Percentiles rank a stretch among this genome's conserved stretches.
Evolutionary conservation across 2,797 vertebrate genomes (phyloP).

Genomic region (Tympanoctomys barrerae): DNA sequence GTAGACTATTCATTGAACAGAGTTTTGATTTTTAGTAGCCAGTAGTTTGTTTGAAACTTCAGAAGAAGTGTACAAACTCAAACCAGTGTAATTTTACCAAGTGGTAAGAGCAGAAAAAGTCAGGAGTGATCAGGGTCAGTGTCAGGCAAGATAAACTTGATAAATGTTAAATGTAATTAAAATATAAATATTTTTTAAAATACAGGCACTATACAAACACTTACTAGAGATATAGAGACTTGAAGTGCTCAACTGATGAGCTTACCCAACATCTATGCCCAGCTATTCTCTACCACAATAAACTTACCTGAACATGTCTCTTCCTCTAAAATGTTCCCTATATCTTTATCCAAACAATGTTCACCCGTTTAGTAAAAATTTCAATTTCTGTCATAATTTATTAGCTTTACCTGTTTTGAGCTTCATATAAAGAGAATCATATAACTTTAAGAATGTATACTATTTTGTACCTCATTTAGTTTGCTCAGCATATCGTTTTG

Average conservation of each 20-base stretch:
- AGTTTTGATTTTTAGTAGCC: not conserved
- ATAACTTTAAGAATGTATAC: not conserved
- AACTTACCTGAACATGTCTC: not conserved
- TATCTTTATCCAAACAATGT: not conserved
- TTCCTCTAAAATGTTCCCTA: not conserved
- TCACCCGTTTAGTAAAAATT: not conserved
- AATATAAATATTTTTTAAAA: not conserved
- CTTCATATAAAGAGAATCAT: not conserved
- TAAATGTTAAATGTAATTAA: not conserved
- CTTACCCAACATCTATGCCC: not conserved
- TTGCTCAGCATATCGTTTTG: not conserved
- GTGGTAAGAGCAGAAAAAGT: not conserved
- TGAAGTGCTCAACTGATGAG: not conserved
- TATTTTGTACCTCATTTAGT: not conserved
- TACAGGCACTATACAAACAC: not conserved
- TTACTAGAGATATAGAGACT: not conserved
- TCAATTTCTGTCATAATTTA: not conserved
- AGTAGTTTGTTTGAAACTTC: conserved; percentile 15
- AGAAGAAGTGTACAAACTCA: not conserved
- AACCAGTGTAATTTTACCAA: not conserved
- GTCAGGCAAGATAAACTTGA: not conserved
- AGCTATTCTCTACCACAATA: not conserved
- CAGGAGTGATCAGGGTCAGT: not conserved
- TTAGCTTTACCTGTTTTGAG: conserved; percentile 9
- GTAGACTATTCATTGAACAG: not conserved